Base-by-base conservation (phyloP, 2,888 invertebrate genomes). In the Himalopsyche kuldschensis region DNA sequence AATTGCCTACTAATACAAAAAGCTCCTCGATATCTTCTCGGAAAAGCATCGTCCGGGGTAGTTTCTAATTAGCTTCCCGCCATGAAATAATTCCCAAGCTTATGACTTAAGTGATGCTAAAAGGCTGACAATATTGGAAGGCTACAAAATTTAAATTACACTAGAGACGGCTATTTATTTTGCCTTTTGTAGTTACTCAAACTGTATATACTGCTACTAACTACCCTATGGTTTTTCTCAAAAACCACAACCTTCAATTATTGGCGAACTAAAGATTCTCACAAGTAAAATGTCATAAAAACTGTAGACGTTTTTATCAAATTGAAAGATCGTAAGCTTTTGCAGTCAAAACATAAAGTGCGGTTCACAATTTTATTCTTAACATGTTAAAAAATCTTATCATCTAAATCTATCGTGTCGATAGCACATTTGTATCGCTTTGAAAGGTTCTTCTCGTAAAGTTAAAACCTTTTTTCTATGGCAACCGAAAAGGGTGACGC, bases 51-150 rank as follows among this genome's bases (percentile, higher is more conserved):
- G 27, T 55, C 27, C 11, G 27, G 69, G 24, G 27, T 15, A 30
- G 30, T 47, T 81, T 81, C 55, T 81, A 77, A 81, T 81, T 81
- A 48, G 32, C 55, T 76, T 1, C 32, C 41, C 55, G 31, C 32
- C 46, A 80, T 31, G 48, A 48, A 82, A 79, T 82, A 82, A 79
- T 32, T 82, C 79, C 79, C 79, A 75, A 78, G 75, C 82, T 82
- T 79, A 82, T 82, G 75, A 35, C 78, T 32, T 82, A 82, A 82
- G 79, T 79, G 79, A 82, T 79, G 78, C 17, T 79, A 82, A 82
- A 63, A 46, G 79, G 46, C 82, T 47, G 69, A 31, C 30, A 32
- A 32, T 76, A 41, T 35, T 41, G 75, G 76, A 41, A 15, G 79
- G 32, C 48, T 69, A 41, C 47, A 55, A 30, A 76, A 79, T 82